phyloP scores from a whole-genome alignment of 2,113 vertebrate species.

The Daphoenositta chrysoptera region DNA sequence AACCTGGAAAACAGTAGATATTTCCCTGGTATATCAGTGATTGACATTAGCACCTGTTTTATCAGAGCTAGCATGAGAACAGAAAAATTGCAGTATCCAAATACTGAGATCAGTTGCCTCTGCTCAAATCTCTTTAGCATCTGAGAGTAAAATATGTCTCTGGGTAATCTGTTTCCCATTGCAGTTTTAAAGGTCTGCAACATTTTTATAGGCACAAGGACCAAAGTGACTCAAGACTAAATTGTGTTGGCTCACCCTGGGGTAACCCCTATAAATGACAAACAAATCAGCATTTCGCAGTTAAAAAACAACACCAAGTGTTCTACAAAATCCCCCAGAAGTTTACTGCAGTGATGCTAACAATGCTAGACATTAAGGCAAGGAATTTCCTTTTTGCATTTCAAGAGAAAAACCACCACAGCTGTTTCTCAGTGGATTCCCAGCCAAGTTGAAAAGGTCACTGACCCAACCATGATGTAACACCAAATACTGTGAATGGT shows the following conservation, averaged over 20 bases:
- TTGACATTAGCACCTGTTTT: not conserved
- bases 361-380: slow-evolving; percentile 44
- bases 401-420: slow-evolving; percentile 30
- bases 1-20: not conserved
- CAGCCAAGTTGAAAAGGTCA: slow-evolving; percentile 28
- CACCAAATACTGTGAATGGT: not conserved
- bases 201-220: slow-evolving; percentile 16
- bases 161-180: slow-evolving; percentile 20
- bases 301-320: slow-evolving; percentile 35
- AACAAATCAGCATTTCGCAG: slow-evolving; percentile 57
- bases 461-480: not conserved
- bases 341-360: slow-evolving; percentile 43
- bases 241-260: slow-evolving; percentile 50
- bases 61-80: not conserved
- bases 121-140: not conserved
- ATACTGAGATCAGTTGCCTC: not conserved
- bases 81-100: not conserved
- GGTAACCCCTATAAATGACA: slow-evolving; percentile 59
- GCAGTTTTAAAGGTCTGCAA: slow-evolving; percentile 6
- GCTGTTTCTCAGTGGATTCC: slow-evolving; percentile 22
- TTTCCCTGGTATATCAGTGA: not conserved
- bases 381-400: slow-evolving; percentile 48
- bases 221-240: slow-evolving; percentile 23
- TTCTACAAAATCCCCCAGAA: slow-evolving; percentile 18
- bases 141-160: not conserved